These are phyloP conservation scores for Vultur gryphus DNA, from an alignment of 2,797 vertebrate genomes.

Conservation along the genomic window DNA sequence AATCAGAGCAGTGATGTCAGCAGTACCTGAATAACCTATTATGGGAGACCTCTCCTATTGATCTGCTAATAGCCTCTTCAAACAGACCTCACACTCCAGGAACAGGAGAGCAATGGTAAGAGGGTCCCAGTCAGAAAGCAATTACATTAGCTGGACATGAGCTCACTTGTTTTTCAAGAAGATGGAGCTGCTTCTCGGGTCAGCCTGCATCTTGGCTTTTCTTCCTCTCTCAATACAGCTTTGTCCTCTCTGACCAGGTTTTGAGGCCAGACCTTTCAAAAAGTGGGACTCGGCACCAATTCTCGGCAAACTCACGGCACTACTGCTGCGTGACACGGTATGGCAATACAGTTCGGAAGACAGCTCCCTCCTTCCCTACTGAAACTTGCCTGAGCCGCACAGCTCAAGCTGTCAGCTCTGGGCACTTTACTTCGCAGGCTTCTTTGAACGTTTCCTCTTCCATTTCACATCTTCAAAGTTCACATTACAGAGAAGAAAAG, in stretches of 20 bases:
- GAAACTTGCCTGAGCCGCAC: not conserved
- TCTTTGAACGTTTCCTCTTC: not conserved
- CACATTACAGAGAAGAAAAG: not conserved
- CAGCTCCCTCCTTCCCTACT: not conserved
- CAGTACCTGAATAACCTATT: constrained; percentile 41
- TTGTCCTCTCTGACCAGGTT: not conserved
- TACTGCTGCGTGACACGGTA: not conserved
- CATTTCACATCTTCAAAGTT: not conserved
- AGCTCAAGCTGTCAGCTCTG: not conserved
- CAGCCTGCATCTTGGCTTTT: not conserved
- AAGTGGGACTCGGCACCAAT: not conserved
- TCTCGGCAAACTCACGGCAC: not conserved
- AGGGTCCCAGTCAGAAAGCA: constrained; percentile 47
- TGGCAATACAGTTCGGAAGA: not conserved
- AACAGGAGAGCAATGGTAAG: not conserved
- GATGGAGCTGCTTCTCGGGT: constrained; percentile 22
- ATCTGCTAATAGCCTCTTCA: constrained; percentile 62
- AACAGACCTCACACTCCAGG: constrained; percentile 36
- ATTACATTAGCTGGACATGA: constrained; percentile 21
- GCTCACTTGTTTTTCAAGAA: constrained; percentile 51
- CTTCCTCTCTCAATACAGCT: not conserved
- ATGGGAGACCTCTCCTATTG: constrained; percentile 36
- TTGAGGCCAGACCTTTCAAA: not conserved
- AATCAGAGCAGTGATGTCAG: constrained; percentile 43
- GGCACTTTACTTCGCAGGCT: not conserved